Evolutionary conservation across 2,888 invertebrate genomes (phyloP).

Genomic region (Drosophila prolongata): DNA sequence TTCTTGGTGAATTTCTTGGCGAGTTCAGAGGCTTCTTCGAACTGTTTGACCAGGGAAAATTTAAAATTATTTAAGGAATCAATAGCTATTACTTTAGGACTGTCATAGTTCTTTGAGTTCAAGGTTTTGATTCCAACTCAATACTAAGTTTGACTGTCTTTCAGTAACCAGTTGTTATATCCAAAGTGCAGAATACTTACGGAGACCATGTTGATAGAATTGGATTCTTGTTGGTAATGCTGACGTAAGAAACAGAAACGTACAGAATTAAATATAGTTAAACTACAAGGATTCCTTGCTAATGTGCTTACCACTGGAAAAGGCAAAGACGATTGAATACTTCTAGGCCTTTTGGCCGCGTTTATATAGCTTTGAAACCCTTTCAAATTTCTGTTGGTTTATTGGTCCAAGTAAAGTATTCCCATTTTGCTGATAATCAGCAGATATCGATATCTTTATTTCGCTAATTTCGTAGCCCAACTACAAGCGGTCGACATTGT

Average conservation of each 20-base stretch:
- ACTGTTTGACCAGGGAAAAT: slow-evolving; percentile 84
- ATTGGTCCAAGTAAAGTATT: slow-evolving; percentile 22
- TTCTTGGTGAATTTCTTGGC: slow-evolving; percentile 90
- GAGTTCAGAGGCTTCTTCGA: slow-evolving; percentile 89
- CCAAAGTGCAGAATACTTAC: slow-evolving; percentile 45
- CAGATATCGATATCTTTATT: slow-evolving; percentile 44
- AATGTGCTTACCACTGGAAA: slow-evolving; percentile 29
- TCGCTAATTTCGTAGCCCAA: slow-evolving; percentile 34
- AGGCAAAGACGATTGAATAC: slow-evolving; percentile 42
- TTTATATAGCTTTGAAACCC: slow-evolving; percentile 31
- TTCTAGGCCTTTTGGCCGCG: not conserved
- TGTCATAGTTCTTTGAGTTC: too few species aligned
- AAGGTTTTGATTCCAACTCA: too few species aligned
- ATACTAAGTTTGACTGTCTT: too few species aligned
- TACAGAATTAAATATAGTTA: not conserved
- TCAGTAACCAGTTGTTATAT: not conserved
- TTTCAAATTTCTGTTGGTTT: slow-evolving; percentile 15
- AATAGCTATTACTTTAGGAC: not conserved
- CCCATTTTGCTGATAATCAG: slow-evolving; percentile 31
- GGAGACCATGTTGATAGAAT: slow-evolving; percentile 56
- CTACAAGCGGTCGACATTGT: slow-evolving; percentile 15
- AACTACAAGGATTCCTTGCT: not conserved
- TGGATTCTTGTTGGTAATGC: slow-evolving; percentile 24
- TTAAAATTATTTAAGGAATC: not conserved
- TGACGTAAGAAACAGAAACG: not conserved